Evolutionary conservation across 2,113 vertebrate genomes (phyloP), one percentile per base, ranked within the genome.

Genomic region (Mormyrus lacerda): DNA sequence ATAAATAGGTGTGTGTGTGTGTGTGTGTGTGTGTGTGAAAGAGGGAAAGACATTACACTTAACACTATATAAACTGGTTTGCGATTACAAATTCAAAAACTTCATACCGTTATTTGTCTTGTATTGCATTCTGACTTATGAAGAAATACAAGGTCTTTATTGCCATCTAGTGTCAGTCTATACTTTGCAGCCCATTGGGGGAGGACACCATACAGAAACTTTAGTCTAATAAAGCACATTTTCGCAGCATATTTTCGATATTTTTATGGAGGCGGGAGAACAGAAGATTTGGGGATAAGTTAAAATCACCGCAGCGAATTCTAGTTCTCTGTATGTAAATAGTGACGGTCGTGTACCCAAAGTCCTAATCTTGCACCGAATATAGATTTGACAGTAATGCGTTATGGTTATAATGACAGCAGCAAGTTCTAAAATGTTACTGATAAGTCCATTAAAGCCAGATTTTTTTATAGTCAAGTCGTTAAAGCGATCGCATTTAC

Each of bases 91-190:
- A 65, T 27, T 65, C n/a, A n/a, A 27, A 69, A 47, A 31, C 27
- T 69, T 76, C 73, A 79, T 15, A 31, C 42, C 87, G 13, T 73
- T 48, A 73, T 48, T 17, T 44, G 27, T 53, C 21, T 24, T 65
- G 24, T 17, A 13, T 79, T 79, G 35, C 35, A 42, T 42, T 11
- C 35, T 19, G 73, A 79, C 73, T 79, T 79, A 7, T 19, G 69
- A 39, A 19, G 15, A 19, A 61, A 76, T 73, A 73, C 45, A 8
- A 8, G 50, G 88, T 24, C 27, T 89, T 44, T 44, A 31, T 89
- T 55, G 69, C 88, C 88, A 47, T 85, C 88, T 89, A 89, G 88
- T 85, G 88, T 55, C 69, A 3, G 45, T 39, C 7, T 48, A 79
- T 39, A 79, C 83, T 50, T 47, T 50, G 2, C 9, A 4, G 24